Evolutionary conservation across 1,140 invertebrate species (phyloP).

Genomic region (Thrips palmi): DNA sequence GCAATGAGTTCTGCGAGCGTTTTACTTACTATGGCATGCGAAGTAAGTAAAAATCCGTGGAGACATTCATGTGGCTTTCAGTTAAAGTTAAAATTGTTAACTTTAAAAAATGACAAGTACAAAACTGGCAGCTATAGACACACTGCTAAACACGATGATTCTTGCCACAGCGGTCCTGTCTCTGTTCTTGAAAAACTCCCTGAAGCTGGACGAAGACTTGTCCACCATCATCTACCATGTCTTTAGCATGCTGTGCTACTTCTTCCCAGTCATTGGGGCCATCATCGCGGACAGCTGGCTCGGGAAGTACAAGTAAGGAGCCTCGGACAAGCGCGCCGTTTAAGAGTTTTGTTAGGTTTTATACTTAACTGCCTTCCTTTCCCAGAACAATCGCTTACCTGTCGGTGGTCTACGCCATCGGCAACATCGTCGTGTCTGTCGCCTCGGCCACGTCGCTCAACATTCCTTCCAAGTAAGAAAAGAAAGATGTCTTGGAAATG

Average conservation of each 20-base stretch:
- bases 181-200: slow-evolving; percentile 52
- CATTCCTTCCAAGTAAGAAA: slow-evolving; percentile 38
- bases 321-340: slow-evolving; percentile 1
- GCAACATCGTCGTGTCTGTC: slow-evolving; percentile 61
- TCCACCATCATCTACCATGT: slow-evolving; percentile 66
- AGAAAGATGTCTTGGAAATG: slow-evolving; percentile 1
- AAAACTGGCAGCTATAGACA: background rate
- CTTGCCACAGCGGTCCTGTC: slow-evolving; percentile 55
- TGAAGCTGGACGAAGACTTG: slow-evolving; percentile 39
- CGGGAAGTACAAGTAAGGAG: slow-evolving; percentile 56
- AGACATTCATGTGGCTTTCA: slow-evolving; percentile 48
- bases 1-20: slow-evolving; percentile 91
- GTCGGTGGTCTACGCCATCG: slow-evolving; percentile 69
- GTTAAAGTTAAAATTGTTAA: slow-evolving; percentile 7
- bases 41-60: slow-evolving; percentile 79
- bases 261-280: slow-evolving; percentile 71
- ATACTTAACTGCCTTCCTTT: slow-evolving; percentile 13
- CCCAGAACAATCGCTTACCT: slow-evolving; percentile 63
- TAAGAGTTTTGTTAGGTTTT: background rate
- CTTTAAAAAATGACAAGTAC: slow-evolving; percentile 3
- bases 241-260: slow-evolving; percentile 66
- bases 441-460: slow-evolving; percentile 38
- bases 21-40: slow-evolving; percentile 93
- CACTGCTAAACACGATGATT: slow-evolving; percentile 6
- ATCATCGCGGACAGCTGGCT: slow-evolving; percentile 71